These are phyloP conservation scores for Uloborus diversus DNA, from an alignment of 1,140 invertebrate genomes.

Conservation along the genomic window DNA sequence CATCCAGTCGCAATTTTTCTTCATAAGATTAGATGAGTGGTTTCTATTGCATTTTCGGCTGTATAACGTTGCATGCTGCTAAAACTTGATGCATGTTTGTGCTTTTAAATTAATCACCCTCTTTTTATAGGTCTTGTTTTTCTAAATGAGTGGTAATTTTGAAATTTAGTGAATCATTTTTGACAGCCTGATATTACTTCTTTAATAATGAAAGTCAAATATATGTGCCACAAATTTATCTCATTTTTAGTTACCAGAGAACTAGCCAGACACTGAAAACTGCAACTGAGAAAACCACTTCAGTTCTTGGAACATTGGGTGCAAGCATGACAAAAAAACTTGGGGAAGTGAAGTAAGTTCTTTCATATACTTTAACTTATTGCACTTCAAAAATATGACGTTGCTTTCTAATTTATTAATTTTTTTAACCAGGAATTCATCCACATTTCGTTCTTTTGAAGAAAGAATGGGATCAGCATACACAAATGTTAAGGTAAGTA, in stretches of 20 bases:
- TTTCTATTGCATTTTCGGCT: too few relatives aligned
- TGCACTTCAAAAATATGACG: not conserved
- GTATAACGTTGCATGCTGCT: too few relatives aligned
- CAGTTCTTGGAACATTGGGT: constrained; percentile 85
- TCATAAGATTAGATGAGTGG: too few relatives aligned
- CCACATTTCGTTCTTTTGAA: constrained; percentile 95
- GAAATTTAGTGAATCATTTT: too few relatives aligned
- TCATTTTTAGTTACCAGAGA: constrained; percentile 88
- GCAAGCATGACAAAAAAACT: constrained; percentile 74
- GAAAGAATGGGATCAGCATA: constrained; percentile 93
- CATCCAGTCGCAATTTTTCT: too few relatives aligned
- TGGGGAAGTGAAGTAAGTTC: constrained; percentile 82
- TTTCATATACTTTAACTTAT: not conserved
- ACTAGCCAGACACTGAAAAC: constrained; percentile 86
- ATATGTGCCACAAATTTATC: too few relatives aligned
- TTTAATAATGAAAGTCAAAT: not conserved
- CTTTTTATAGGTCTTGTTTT: too few relatives aligned
- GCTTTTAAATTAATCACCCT: too few relatives aligned
- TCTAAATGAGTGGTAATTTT: too few relatives aligned
- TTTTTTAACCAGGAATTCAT: constrained; percentile 75
- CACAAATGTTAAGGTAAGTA: constrained; percentile 89
- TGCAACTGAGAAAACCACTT: constrained; percentile 88
- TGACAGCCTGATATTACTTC: too few relatives aligned
- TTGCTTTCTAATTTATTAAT: not conserved
- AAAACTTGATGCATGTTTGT: too few relatives aligned